Percentiles rank a stretch among this genome's conserved stretches.
Evolutionary conservation across 2,888 invertebrate species (phyloP).

Genomic region (Phasia obesa): DNA sequence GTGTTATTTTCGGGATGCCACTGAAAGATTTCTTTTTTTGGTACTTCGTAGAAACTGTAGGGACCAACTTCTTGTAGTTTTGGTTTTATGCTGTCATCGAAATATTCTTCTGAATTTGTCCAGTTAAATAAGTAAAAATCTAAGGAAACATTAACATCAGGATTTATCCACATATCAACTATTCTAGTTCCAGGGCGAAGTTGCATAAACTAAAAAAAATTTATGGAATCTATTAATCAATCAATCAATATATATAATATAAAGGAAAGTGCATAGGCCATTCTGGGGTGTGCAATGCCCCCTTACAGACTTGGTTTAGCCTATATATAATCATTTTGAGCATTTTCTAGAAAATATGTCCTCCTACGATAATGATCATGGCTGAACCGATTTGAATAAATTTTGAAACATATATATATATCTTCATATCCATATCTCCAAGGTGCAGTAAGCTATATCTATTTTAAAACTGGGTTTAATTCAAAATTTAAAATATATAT

Average conservation of each 20-base stretch:
- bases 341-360: too few species aligned
- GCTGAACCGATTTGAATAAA: too few species aligned
- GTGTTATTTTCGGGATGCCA: conserved; percentile 89
- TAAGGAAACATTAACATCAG: conserved; percentile 85
- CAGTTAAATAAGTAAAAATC: conserved; percentile 90
- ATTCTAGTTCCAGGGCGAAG: conserved; percentile 84
- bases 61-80: conserved; percentile 85
- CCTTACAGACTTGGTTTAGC: too few species aligned
- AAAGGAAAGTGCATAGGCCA: not conserved
- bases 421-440: too few species aligned
- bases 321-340: too few species aligned
- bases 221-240: not conserved
- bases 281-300: too few species aligned
- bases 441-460: too few species aligned
- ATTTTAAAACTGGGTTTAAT: too few species aligned
- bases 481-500: too few species aligned
- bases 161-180: conserved; percentile 85
- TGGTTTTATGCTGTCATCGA: conserved; percentile 83
- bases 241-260: not conserved
- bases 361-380: too few species aligned
- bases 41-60: conserved; percentile 86
- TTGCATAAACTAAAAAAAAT: conserved; percentile 80
- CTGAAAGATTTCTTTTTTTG: conserved; percentile 87
- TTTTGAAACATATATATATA: too few species aligned
- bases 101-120: conserved; percentile 88